Evolutionary conservation across 1,140 invertebrate species (phyloP).

Genomic region (Trigoniulus corallinus): DNA sequence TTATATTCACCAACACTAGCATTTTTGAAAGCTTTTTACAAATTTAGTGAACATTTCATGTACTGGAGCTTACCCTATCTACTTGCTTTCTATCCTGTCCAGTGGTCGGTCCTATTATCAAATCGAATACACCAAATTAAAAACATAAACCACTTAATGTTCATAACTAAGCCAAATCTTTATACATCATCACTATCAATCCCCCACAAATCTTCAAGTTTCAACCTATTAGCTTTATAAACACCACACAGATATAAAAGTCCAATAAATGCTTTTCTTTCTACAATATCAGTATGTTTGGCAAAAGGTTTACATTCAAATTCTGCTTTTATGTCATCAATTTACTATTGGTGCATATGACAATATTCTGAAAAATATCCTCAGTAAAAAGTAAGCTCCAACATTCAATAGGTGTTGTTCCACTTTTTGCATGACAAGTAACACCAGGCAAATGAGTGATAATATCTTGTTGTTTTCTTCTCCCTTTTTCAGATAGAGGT

Average conservation of each 20-base stretch:
- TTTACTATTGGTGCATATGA: background rate
- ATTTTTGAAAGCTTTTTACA: background rate
- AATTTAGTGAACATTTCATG: background rate
- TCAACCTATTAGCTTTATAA: background rate
- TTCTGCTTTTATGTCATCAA: background rate
- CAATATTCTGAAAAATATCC: background rate
- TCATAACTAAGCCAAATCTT: background rate
- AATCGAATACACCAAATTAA: background rate
- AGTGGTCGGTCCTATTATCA: background rate
- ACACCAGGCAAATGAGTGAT: background rate
- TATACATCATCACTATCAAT: background rate
- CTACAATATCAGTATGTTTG: background rate
- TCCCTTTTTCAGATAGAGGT: background rate
- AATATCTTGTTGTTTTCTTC: background rate
- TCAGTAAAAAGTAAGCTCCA: background rate
- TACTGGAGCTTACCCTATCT: background rate
- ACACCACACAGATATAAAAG: background rate
- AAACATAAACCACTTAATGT: background rate
- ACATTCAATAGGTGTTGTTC: background rate
- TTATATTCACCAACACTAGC: background rate
- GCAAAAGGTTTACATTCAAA: background rate
- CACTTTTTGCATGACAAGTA: background rate
- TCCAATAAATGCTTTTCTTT: constrained; percentile 1
- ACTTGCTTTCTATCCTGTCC: background rate
- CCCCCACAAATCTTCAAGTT: constrained; percentile 8